Conservation (phyloP, 2,797 vertebrate genomes). For the Anabas testudineus region DNA sequence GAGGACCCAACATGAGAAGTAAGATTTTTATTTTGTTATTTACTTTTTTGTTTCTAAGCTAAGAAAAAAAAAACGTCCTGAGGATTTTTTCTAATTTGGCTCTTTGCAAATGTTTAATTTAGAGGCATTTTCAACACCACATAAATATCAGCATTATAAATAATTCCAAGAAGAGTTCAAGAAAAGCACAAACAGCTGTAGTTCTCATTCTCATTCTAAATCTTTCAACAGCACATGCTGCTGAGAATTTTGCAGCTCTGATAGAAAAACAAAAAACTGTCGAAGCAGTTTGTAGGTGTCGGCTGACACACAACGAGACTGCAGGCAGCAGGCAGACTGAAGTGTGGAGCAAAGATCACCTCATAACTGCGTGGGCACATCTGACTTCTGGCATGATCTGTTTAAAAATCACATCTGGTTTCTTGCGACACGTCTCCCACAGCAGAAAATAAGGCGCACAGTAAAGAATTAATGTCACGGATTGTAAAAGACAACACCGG, state of each 20-base stretch:
- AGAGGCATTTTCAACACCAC: slow-evolving; percentile 8
- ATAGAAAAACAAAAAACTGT: slow-evolving; percentile 65
- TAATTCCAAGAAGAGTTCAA: slow-evolving; percentile 26
- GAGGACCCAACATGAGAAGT: slow-evolving; percentile 14
- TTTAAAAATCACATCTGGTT: slow-evolving; percentile 79
- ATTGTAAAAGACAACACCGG: slow-evolving; percentile 63
- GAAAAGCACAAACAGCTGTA: slow-evolving; percentile 58
- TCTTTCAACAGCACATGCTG: slow-evolving; percentile 51
- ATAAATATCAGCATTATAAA: slow-evolving; percentile 31
- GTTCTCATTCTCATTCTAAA: slow-evolving; percentile 43
- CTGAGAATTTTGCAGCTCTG: slow-evolving; percentile 56
- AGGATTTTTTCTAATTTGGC: neutral
- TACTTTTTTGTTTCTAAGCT: neutral
- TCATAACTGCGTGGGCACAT: slow-evolving; percentile 61
- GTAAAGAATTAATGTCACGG: slow-evolving; percentile 74
- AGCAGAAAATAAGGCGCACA: slow-evolving; percentile 68
- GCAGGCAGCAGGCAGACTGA: slow-evolving; percentile 48
- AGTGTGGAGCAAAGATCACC: slow-evolving; percentile 61
- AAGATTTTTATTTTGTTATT: neutral
- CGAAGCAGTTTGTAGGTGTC: slow-evolving; percentile 74
- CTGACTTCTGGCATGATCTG: slow-evolving; percentile 61
- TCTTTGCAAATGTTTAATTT: neutral
- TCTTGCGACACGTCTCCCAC: slow-evolving; percentile 66
- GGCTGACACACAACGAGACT: slow-evolving; percentile 67
- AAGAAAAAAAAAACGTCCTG: neutral